Conservation (phyloP, 2,888 invertebrate species). For the Plagodis pulveraria region DNA sequence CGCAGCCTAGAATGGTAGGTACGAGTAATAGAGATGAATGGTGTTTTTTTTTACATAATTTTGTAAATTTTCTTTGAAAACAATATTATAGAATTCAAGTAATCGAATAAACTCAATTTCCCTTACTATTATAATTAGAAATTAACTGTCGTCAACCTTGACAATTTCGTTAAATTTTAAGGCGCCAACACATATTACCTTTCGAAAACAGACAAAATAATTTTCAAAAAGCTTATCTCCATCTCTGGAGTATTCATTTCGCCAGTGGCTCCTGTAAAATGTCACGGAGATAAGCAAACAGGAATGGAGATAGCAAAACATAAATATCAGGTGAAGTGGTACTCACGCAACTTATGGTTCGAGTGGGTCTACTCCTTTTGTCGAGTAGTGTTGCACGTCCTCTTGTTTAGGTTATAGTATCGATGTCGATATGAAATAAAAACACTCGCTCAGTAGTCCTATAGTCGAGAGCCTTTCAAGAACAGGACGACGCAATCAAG, state of each 20-base stretch:
- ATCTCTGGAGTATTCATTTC: conserved; percentile 66
- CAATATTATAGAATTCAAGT: too few relatives aligned
- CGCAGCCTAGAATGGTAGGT: too few relatives aligned
- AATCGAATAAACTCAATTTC: too few relatives aligned
- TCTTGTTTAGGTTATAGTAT: conserved; percentile 13
- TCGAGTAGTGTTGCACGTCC: conserved; percentile 41
- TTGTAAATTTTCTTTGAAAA: too few relatives aligned
- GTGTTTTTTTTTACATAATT: too few relatives aligned
- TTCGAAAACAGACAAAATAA: not conserved
- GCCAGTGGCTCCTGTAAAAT: conserved; percentile 66
- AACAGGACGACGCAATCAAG: too few relatives aligned
- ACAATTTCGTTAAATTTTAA: too few relatives aligned
- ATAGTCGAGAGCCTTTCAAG: too few relatives aligned
- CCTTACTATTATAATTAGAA: too few relatives aligned
- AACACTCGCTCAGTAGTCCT: too few relatives aligned
- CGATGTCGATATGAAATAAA: conserved; percentile 24
- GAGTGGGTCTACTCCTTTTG: conserved; percentile 59
- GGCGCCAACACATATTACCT: not conserved
- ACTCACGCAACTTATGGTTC: conserved; percentile 55
- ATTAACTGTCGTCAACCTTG: too few relatives aligned
- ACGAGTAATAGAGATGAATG: too few relatives aligned
- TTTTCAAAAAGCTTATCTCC: not conserved
- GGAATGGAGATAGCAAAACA: conserved; percentile 55
- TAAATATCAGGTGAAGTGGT: conserved; percentile 75
- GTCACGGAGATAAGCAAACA: conserved; percentile 51